phyloP scores from a whole-genome alignment of 2,113 vertebrate species.

The Solea solea region DNA sequence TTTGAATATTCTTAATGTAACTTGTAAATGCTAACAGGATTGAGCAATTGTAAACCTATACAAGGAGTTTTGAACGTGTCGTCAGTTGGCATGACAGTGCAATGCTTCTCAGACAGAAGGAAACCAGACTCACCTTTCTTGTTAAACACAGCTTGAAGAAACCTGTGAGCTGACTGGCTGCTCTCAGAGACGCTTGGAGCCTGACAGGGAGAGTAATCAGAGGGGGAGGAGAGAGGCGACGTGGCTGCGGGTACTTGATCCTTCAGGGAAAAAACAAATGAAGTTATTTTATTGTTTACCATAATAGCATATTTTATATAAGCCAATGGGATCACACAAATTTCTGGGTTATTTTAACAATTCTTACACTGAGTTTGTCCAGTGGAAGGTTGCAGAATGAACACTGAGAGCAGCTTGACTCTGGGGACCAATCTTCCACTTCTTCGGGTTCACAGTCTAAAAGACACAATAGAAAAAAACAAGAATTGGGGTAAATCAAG shows the following conservation, averaged over 20 bases:
- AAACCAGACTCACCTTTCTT: constrained; percentile 88
- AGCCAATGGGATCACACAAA: not conserved
- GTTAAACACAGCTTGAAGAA: constrained; percentile 98
- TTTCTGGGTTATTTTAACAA: not conserved
- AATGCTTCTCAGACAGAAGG: not conserved
- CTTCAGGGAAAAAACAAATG: constrained; percentile 64
- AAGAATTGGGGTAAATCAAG: not conserved
- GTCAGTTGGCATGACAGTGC: not conserved
- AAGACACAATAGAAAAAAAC: constrained; percentile 40
- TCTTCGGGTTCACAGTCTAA: constrained; percentile 99
- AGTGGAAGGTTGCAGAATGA: constrained; percentile 96
- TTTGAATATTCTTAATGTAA: not conserved
- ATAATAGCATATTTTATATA: not conserved
- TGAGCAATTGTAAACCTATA: too few relatives aligned
- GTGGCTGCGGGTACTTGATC: constrained; percentile 86
- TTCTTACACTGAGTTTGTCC: constrained; percentile 94
- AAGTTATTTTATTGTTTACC: not conserved
- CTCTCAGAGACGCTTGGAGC: constrained; percentile 92
- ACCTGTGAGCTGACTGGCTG: constrained; percentile 93
- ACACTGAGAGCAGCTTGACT: constrained; percentile 87
- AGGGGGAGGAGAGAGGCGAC: constrained; percentile 92
- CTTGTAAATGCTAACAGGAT: too few relatives aligned
- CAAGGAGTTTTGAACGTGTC: not conserved
- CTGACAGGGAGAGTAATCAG: constrained; percentile 93
- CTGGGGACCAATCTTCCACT: constrained; percentile 95